A percentile compares a stretch with the other conserved stretches of the same genome.
Evolutionary conservation across 2,113 vertebrate species (phyloP).

Genomic region (Stomatorhinus ivindoensis): DNA sequence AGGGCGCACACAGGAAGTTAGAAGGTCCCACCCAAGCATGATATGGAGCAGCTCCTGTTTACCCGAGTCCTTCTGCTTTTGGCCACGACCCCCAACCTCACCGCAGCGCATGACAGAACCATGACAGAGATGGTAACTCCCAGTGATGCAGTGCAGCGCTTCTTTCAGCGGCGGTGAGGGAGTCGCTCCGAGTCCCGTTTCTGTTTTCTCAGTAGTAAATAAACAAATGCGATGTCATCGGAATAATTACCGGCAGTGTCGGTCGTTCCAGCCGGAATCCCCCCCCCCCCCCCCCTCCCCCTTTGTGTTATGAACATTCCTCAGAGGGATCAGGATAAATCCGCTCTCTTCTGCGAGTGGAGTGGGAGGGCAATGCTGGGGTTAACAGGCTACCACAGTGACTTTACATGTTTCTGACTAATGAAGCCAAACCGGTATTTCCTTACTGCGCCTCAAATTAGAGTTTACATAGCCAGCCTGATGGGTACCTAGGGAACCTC

Average conservation of each 20-base stretch:
- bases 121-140: background rate
- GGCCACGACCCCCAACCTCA: background rate
- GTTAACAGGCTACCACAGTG: slow-evolving; percentile 42
- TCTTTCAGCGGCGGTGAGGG: background rate
- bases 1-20: background rate
- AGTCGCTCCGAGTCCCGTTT: background rate
- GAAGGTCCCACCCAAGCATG: background rate
- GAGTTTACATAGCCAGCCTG: slow-evolving; percentile 33
- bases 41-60: background rate
- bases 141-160: background rate
- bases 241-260: background rate
- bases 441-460: slow-evolving; percentile 53
- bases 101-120: background rate
- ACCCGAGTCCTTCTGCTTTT: background rate
- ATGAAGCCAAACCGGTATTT: slow-evolving; percentile 61
- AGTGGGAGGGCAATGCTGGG: slow-evolving; percentile 24
- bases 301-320: background rate
- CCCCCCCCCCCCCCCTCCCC: background rate
- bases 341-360: background rate
- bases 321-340: too few relatives aligned
- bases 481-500: slow-evolving; percentile 55
- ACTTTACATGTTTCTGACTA: slow-evolving; percentile 57
- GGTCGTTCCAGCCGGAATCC: background rate
- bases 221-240: background rate
- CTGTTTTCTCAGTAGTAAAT: background rate